These are phyloP conservation scores for Coenonympha arcania DNA, from an alignment of 2,888 invertebrate species.

Conservation along the genomic window DNA sequence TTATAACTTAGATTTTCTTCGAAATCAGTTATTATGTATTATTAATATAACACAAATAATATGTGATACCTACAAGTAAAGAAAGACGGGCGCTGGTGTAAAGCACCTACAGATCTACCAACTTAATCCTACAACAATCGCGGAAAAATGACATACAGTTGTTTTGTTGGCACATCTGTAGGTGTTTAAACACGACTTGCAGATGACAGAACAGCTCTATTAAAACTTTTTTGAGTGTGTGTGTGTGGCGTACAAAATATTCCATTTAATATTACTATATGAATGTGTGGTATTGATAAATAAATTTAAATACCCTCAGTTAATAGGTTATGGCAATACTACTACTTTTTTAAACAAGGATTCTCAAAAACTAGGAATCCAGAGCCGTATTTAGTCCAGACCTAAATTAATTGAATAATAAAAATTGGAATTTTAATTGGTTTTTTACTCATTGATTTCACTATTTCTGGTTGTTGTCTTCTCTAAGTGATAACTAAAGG, in stretches of 20 bases:
- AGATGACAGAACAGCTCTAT: conserved; percentile 28
- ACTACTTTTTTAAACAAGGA: no score
- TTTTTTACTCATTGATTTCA: not conserved
- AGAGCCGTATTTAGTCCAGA: no score
- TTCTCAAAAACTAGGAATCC: no score
- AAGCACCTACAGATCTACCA: not conserved
- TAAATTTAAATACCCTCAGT: conserved; percentile 17
- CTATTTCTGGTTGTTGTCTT: not conserved
- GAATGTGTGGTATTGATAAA: conserved; percentile 12
- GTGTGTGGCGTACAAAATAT: conserved; percentile 46
- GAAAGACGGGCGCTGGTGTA: conserved; percentile 14
- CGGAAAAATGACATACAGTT: not conserved
- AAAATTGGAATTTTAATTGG: no score
- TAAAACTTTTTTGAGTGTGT: conserved; percentile 34
- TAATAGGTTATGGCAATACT: conserved; percentile 7
- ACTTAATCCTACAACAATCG: not conserved
- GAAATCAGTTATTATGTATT: not conserved
- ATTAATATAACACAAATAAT: no score
- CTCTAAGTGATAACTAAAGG: not conserved
- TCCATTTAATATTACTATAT: conserved; percentile 49
- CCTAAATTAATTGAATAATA: no score
- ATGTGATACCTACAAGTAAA: no score
- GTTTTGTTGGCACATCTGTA: not conserved
- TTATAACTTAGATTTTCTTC: no score
- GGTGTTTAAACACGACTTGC: conserved; percentile 19